Evolutionary conservation across 2,888 invertebrate genomes (phyloP).

Genomic region (Leptura quadrifasciata): DNA sequence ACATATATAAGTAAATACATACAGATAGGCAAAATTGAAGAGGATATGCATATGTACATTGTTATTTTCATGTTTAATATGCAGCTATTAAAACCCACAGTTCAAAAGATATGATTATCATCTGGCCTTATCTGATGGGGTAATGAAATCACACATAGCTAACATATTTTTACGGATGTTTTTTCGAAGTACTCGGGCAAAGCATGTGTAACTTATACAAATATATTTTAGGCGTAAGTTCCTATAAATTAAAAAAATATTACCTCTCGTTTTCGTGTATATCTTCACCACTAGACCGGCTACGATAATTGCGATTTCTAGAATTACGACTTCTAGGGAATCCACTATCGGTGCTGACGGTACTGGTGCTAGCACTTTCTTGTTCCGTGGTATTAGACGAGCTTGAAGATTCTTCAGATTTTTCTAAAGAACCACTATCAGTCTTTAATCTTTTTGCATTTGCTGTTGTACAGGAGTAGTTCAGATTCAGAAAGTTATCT

Average conservation of each 20-base stretch:
- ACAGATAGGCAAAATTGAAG: no score
- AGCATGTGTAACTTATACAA: background rate
- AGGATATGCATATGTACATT: no score
- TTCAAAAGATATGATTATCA: no score
- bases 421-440: constrained; percentile 54
- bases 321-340: constrained; percentile 60
- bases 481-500: constrained; percentile 29
- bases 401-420: constrained; percentile 62
- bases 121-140: no score
- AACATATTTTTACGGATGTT: no score
- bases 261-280: constrained; percentile 59
- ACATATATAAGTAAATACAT: no score
- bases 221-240: background rate
- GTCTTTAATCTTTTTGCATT: constrained; percentile 67
- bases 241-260: background rate
- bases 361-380: constrained; percentile 64
- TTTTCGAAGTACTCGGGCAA: background rate
- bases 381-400: constrained; percentile 61
- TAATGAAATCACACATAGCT: no score
- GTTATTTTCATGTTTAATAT: no score
- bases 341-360: constrained; percentile 64
- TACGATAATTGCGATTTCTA: constrained; percentile 64
- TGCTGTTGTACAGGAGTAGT: constrained; percentile 45
- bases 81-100: no score
- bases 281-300: constrained; percentile 48